These are phyloP conservation scores for Psittacula echo DNA, from an alignment of 2,797 vertebrate genomes.

Conservation along the genomic window DNA sequence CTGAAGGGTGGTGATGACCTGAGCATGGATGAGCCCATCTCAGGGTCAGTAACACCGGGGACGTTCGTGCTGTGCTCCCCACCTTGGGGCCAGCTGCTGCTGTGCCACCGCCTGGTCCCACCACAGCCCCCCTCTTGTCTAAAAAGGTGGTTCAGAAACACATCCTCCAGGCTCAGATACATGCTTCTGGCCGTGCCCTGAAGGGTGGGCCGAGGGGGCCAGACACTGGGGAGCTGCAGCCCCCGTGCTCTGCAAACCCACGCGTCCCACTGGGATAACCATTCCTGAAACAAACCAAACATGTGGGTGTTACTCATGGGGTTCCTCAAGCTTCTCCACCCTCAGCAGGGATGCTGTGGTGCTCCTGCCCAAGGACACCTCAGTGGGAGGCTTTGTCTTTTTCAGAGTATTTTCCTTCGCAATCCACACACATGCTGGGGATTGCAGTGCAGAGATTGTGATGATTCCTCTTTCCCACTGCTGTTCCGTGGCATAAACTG, in stretches of 20 bases:
- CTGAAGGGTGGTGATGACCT: background rate
- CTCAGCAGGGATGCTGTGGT: background rate
- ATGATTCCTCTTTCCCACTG: slow-evolving; percentile 5
- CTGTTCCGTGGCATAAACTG: slow-evolving; percentile 18
- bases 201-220: background rate
- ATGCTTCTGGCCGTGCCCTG: rapidly evolving
- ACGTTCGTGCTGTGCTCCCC: background rate
- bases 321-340: background rate
- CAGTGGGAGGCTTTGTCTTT: background rate
- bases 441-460: background rate
- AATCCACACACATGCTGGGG: background rate
- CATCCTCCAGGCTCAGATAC: background rate
- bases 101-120: background rate
- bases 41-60: background rate
- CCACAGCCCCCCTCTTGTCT: background rate
- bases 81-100: background rate
- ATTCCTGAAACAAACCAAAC: background rate
- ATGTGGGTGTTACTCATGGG: background rate
- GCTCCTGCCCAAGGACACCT: background rate
- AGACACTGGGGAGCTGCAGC: background rate
- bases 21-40: background rate
- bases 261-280: rapidly evolving
- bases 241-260: background rate
- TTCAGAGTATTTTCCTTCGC: background rate
- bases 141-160: background rate